These are phyloP conservation scores for Epinotia ramella DNA, from an alignment of 2,888 invertebrate genomes.

Conservation along the genomic window DNA sequence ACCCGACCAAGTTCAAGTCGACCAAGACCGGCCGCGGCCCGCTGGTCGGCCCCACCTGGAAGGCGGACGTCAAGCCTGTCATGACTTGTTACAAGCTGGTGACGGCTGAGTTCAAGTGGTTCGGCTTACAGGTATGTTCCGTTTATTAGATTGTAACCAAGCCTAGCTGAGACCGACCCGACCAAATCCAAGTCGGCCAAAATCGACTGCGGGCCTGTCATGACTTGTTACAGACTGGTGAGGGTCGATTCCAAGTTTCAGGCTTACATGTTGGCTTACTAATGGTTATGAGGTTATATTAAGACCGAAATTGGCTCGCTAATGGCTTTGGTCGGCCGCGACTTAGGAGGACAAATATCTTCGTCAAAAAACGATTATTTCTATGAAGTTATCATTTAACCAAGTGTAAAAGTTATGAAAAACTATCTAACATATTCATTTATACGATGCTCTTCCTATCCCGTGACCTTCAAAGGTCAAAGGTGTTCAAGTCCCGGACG, in stretches of 20 bases:
- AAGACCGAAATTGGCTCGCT: neutral
- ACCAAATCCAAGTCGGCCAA: conserved; percentile 94
- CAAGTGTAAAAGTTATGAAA: neutral
- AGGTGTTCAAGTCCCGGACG: too few relatives aligned
- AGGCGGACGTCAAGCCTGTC: conserved; percentile 91
- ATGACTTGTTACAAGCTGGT: conserved; percentile 99
- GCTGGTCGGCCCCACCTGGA: conserved; percentile 92
- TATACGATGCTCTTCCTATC: neutral
- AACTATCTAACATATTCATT: neutral
- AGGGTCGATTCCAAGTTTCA: conserved; percentile 99
- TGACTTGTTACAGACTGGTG: conserved; percentile 99
- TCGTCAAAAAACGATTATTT: neutral
- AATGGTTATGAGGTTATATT: too few relatives aligned
- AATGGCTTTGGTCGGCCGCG: too few relatives aligned
- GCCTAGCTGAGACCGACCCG: conserved; percentile 89
- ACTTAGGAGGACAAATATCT: too few relatives aligned
- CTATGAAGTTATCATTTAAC: neutral
- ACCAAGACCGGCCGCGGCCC: conserved; percentile 97
- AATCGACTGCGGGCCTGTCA: conserved; percentile 97
- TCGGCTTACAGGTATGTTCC: conserved; percentile 90
- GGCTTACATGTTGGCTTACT: conserved; percentile 89
- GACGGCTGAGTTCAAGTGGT: conserved; percentile 99
- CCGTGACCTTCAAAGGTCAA: too few relatives aligned
- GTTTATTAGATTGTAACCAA: conserved; percentile 77
- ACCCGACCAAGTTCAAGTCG: conserved; percentile 92